phyloP scores from a whole-genome alignment of 2,113 vertebrate genomes.

The Sinocyclocheilus anophthalmus region DNA sequence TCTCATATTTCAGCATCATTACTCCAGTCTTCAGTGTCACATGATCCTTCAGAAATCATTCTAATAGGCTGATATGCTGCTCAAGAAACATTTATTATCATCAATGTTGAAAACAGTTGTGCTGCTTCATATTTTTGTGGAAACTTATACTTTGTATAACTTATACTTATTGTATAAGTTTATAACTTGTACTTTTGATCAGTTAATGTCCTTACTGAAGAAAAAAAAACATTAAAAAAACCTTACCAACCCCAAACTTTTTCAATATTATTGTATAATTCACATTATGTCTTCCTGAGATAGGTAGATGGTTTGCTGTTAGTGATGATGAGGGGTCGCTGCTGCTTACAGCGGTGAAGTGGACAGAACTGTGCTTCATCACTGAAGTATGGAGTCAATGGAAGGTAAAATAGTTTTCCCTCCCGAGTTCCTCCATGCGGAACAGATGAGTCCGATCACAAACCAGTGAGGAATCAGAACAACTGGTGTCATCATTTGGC shows the following conservation, averaged over 20 bases:
- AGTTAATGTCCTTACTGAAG: neutral
- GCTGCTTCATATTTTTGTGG: neutral
- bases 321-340: neutral
- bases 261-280: neutral
- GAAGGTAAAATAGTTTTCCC: constrained; percentile 56
- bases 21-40: neutral
- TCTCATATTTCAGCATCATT: neutral
- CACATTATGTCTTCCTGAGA: neutral
- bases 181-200: too few relatives aligned
- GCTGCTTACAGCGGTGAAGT: neutral
- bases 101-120: neutral
- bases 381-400: constrained; percentile 58
- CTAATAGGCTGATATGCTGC: neutral
- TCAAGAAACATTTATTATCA: neutral
- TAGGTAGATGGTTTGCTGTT: neutral
- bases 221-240: neutral
- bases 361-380: neutral
- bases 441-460: constrained; percentile 65
- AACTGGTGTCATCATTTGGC: constrained; percentile 71
- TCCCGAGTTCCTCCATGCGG: constrained; percentile 58
- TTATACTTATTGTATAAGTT: too few relatives aligned
- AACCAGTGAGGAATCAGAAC: constrained; percentile 66
- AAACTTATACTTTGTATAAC: neutral
- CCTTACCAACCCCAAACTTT: neutral
- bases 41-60: neutral